Evolutionary conservation across 2,888 invertebrate species (phyloP), one percentile per base, ranked within the genome.

Genomic region (Bembecia ichneumoniformis): DNA sequence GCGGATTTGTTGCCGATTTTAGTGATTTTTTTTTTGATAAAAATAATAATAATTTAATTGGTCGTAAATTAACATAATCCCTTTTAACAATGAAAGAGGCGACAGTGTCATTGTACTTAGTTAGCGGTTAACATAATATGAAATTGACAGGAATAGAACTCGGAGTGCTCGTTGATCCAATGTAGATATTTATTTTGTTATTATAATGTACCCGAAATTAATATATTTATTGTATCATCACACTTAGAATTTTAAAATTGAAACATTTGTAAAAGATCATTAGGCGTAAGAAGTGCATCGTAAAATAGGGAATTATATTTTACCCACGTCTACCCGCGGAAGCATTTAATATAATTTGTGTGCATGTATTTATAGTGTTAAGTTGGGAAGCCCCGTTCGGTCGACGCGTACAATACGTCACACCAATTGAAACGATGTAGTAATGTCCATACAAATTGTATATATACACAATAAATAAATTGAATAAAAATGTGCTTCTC

Each of bases 141-240:
- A 76, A 82, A 78, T 74, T 75, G 74, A 78, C 71, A 71, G 28
- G 28, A 9, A 72, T 16, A 44, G 7, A 63, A 71, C 60, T 72
- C 76, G 71, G 82, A 74, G 77, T 77, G 79, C 76, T 83, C 82
- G 82, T 86, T 84, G 79, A 80, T 73, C 71, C 81, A 76, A 79
- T 86, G 82, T 86, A 87, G 84, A 87, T 87, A 84, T 86, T 86
- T 87, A 87, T 87, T 87, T 84, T 86, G 86, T 87, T 84, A 83
- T 81, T 73, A 71, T 83, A 79, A 81, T 83, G 77, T 82, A 77
- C 68, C 79, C 82, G 64, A 82, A 82, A 82, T 81, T 72, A 71
- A 71, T 78, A 80, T 81, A 79, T 82, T 77, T 81, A 80, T 78
- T 73, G 64, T 71, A 70, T 61, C 66, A 63, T 64, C 66, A 63